phyloP scores from a whole-genome alignment of 2,113 vertebrate genomes.

The Pseudonaja textilis region DNA sequence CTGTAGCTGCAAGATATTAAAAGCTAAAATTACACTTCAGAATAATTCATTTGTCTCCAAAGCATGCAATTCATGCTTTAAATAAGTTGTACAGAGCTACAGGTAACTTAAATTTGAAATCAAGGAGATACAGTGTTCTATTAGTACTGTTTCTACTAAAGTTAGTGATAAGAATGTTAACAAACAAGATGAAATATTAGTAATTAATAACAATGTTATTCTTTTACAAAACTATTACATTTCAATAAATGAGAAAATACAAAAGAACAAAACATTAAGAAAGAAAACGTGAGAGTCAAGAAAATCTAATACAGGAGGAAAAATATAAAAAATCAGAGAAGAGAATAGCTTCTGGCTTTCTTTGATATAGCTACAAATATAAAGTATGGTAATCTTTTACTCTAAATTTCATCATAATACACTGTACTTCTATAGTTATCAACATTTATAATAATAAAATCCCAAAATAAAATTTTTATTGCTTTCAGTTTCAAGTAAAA shows the following conservation, averaged over 20 bases:
- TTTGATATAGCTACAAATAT: not conserved
- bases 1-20: not conserved
- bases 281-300: not conserved
- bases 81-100: not conserved
- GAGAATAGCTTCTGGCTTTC: not conserved
- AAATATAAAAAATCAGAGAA: not conserved
- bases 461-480: not conserved
- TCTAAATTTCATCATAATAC: not conserved
- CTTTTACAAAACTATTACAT: not conserved
- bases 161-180: not conserved
- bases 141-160: not conserved
- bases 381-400: not conserved
- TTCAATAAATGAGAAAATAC: not conserved
- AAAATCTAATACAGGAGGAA: not conserved
- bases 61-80: not conserved
- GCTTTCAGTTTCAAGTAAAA: not conserved
- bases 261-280: not conserved
- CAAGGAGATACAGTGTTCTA: not conserved
- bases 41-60: not conserved
- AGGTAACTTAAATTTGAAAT: not conserved
- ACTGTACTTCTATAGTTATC: not conserved
- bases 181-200: not conserved
- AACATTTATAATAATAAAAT: not conserved
- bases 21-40: not conserved
- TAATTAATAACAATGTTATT: not conserved